A percentile compares a stretch with the other conserved stretches of the same genome.
Conservation (phyloP, 2,113 vertebrate species). For the Ailurus styani region DNA sequence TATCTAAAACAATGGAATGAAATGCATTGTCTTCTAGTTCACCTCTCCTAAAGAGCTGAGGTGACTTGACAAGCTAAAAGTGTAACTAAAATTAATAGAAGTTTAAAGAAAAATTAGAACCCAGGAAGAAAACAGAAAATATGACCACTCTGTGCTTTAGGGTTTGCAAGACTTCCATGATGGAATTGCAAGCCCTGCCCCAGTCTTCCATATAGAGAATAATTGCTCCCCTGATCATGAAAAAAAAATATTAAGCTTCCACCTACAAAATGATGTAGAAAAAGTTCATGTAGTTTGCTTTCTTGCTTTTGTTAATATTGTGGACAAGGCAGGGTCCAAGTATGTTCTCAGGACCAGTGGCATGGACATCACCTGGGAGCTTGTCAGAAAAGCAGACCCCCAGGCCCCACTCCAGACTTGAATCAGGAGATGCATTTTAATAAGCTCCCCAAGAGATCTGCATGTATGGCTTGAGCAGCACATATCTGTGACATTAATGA, state of each 20-base stretch:
- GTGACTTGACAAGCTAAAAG: neutral
- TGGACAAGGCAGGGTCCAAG: neutral
- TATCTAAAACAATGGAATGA: conserved; percentile 6
- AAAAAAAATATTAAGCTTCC: neutral
- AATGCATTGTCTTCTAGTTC: neutral
- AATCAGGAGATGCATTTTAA: neutral
- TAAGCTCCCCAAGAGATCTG: neutral
- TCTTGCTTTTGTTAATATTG: neutral
- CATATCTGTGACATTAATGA: neutral
- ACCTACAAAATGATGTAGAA: neutral
- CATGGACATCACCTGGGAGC: neutral
- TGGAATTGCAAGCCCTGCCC: neutral
- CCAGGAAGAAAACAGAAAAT: neutral
- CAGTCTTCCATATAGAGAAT: neutral
- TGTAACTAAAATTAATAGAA: neutral
- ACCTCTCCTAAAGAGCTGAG: conserved; percentile 5
- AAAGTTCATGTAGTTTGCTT: neutral
- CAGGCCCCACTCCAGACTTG: neutral
- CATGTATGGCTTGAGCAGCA: neutral
- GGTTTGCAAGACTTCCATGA: neutral
- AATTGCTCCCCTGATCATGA: neutral
- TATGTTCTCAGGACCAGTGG: neutral
- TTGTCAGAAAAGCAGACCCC: neutral
- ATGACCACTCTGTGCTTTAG: neutral
- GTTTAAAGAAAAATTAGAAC: neutral